Evolutionary conservation across 2,797 vertebrate genomes (phyloP).

Genomic region (Pogonophryne albipinna): DNA sequence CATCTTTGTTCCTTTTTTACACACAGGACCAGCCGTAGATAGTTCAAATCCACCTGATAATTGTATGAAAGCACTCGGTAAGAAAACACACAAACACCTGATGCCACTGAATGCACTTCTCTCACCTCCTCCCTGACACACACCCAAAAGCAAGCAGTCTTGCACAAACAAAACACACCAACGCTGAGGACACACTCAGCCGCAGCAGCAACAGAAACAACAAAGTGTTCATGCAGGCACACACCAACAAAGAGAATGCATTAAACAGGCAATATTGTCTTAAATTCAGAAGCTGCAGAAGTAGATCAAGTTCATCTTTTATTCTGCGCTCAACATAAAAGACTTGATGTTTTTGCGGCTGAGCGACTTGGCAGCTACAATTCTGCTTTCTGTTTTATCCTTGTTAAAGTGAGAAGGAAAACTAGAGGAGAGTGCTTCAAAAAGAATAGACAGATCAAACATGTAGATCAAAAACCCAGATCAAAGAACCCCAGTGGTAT

Average conservation of each 20-base stretch:
- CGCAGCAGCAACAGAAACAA: conserved; percentile 25
- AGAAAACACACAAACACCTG: conserved; percentile 58
- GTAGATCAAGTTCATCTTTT: conserved; percentile 62
- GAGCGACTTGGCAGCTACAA: conserved; percentile 65
- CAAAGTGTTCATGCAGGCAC: conserved; percentile 12
- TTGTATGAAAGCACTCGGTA: conserved; percentile 36
- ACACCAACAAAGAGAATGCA: conserved; percentile 72
- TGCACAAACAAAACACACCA: conserved; percentile 42
- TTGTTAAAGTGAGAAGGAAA: conserved; percentile 75
- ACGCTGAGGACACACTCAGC: conserved; percentile 21
- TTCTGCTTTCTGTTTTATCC: conserved; percentile 79
- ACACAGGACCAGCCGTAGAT: conserved; percentile 66
- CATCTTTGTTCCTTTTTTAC: conserved; percentile 75
- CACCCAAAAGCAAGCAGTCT: conserved; percentile 26
- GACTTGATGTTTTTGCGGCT: conserved; percentile 45
- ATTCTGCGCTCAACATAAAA: conserved; percentile 65
- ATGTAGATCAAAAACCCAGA: conserved; percentile 69
- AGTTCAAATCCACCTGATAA: conserved; percentile 45
- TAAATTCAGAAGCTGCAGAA: conserved; percentile 57
- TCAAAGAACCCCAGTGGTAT: conserved; percentile 63
- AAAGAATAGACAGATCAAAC: conserved; percentile 81
- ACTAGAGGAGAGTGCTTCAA: conserved; percentile 76
- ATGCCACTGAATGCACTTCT: conserved; percentile 52
- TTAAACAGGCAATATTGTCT: conserved; percentile 52
- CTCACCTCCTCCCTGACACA: conserved; percentile 58